Conservation (phyloP, 2,888 invertebrate genomes). For the Acanthopleura granulata region DNA sequence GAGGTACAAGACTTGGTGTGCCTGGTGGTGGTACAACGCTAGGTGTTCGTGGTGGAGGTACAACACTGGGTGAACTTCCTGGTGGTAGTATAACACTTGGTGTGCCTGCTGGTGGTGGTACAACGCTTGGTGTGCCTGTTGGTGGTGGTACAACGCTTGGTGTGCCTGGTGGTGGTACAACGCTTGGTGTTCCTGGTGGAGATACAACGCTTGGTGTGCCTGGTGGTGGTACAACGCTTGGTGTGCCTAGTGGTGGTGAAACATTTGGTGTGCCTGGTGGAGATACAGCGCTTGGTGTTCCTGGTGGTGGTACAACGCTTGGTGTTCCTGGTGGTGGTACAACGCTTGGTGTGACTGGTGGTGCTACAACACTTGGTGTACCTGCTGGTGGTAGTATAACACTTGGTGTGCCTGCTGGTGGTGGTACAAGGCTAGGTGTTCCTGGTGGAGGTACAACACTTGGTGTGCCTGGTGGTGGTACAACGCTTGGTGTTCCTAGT, state of each 20-base stretch:
- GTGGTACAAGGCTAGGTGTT: neutral
- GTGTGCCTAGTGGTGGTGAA: neutral
- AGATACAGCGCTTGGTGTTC: neutral
- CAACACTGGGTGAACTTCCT: neutral
- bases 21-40: neutral
- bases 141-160: conserved; percentile 1
- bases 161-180: neutral
- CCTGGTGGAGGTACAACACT: conserved; percentile 1
- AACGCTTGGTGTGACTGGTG: neutral
- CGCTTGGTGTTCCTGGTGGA: neutral
- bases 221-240: neutral
- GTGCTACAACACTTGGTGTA: neutral
- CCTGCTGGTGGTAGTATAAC: neutral
- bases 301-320: conserved; percentile 1
- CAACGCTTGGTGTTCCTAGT: neutral
- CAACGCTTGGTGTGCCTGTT: neutral
- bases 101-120: neutral
- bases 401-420: neutral
- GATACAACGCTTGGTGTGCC: neutral
- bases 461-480: neutral
- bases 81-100: neutral
- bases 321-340: neutral
- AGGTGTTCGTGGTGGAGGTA: neutral
- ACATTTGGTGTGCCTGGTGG: neutral
- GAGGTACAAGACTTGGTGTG: neutral